Conservation (phyloP, 2,113 vertebrate genomes). For the Cephalopterus ornatus region DNA sequence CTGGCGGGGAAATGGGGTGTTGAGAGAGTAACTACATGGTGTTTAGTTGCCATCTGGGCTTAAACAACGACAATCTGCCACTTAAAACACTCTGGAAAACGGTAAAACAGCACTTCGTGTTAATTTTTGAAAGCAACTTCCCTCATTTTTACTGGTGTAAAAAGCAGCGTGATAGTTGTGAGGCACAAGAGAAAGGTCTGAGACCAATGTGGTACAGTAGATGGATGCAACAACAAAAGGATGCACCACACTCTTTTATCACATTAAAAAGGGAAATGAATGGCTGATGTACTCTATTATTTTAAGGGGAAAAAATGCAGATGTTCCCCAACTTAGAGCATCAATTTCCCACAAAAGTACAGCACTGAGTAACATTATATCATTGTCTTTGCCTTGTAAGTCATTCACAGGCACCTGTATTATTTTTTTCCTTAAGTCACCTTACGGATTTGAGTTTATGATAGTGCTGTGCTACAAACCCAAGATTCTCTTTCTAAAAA, state of each 20-base stretch:
- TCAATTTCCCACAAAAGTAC: not conserved
- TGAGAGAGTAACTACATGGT: too few relatives aligned
- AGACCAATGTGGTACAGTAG: not conserved
- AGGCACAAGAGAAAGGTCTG: not conserved
- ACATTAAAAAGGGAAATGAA: not conserved
- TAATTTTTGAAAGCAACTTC: not conserved
- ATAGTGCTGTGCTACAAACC: not conserved
- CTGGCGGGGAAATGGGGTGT: not conserved
- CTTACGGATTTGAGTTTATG: not conserved
- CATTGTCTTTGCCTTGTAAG: not conserved
- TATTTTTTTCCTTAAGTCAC: not conserved
- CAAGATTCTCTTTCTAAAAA: not conserved
- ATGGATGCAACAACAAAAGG: not conserved
- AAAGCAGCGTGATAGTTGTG: not conserved
- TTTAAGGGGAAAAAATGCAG: not conserved
- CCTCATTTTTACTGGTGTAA: not conserved
- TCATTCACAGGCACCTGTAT: not conserved
- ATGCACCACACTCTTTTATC: not conserved
- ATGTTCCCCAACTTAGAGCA: not conserved
- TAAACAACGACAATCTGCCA: not conserved
- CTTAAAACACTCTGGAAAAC: not conserved
- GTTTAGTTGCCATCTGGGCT: not conserved
- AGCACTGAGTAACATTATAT: not conserved
- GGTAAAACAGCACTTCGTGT: not conserved
- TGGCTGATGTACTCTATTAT: not conserved